Conservation (phyloP, 2,797 vertebrate species). For the Manis pentadactyla region DNA sequence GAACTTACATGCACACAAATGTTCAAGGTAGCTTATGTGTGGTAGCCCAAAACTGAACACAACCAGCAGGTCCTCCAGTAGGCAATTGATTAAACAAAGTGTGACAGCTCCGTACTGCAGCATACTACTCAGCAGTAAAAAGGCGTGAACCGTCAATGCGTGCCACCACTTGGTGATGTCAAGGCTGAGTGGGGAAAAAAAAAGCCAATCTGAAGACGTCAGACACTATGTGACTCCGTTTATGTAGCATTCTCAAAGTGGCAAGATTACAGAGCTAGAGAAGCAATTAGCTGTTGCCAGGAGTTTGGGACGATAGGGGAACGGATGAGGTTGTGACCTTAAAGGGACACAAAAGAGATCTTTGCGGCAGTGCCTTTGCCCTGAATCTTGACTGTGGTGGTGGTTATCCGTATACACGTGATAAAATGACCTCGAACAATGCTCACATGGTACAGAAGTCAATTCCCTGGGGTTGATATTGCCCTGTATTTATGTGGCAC, state of each 20-base stretch:
- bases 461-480: background rate
- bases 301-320: background rate
- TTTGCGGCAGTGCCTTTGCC: background rate
- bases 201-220: background rate
- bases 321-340: fast-evolving
- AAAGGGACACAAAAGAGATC: background rate
- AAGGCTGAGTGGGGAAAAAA: background rate
- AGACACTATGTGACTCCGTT: background rate
- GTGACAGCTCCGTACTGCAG: background rate
- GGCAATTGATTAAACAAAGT: background rate
- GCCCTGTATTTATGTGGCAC: background rate
- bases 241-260: background rate
- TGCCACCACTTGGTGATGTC: background rate
- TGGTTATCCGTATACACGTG: background rate
- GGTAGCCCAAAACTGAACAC: background rate
- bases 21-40: background rate
- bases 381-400: background rate
- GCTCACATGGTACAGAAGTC: background rate
- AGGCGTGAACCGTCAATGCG: background rate
- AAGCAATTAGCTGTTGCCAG: background rate
- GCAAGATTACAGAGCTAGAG: background rate
- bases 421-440: background rate
- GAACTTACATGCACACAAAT: background rate
- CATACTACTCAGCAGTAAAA: background rate
- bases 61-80: background rate